A percentile compares a stretch with the other conserved stretches of the same genome.
phyloP scores from a whole-genome alignment of 1,140 invertebrate species.

The Varroa destructor region DNA sequence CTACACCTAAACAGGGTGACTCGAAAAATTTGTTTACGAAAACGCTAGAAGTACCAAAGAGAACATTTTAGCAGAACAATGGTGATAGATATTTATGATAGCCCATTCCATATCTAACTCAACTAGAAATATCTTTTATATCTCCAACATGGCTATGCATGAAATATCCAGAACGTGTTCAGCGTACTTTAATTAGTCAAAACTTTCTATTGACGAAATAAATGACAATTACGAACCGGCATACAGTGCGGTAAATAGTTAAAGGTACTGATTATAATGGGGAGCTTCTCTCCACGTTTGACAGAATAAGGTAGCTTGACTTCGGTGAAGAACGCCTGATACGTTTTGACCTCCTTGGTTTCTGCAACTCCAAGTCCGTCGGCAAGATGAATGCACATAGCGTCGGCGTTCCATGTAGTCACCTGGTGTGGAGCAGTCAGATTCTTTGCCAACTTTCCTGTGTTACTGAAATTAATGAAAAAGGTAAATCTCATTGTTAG shows the following conservation, averaged over 20 bases:
- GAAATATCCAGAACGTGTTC: too few relatives aligned
- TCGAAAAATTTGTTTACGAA: too few relatives aligned
- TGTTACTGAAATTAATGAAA: conserved; percentile 40
- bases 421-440: conserved; percentile 54
- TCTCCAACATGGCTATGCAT: too few relatives aligned
- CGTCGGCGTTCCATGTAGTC: conserved; percentile 56
- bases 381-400: conserved; percentile 51
- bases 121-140: too few relatives aligned
- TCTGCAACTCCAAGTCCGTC: conserved; percentile 52
- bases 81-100: too few relatives aligned
- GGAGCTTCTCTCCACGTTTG: conserved; percentile 53
- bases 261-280: conserved; percentile 54
- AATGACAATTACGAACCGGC: conserved; percentile 44
- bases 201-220: too few relatives aligned
- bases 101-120: too few relatives aligned
- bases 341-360: conserved; percentile 48
- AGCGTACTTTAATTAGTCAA: too few relatives aligned
- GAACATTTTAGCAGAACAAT: too few relatives aligned
- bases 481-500: too few relatives aligned
- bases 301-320: conserved; percentile 55
- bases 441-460: conserved; percentile 44
- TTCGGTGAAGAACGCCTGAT: conserved; percentile 59
- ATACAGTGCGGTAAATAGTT: conserved; percentile 55
- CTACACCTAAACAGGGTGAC: too few relatives aligned
- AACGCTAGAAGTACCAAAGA: too few relatives aligned